Evolutionary conservation across 2,888 invertebrate genomes (phyloP), one percentile per base, ranked within the genome.

Genomic region (Lycia hirtaria): DNA sequence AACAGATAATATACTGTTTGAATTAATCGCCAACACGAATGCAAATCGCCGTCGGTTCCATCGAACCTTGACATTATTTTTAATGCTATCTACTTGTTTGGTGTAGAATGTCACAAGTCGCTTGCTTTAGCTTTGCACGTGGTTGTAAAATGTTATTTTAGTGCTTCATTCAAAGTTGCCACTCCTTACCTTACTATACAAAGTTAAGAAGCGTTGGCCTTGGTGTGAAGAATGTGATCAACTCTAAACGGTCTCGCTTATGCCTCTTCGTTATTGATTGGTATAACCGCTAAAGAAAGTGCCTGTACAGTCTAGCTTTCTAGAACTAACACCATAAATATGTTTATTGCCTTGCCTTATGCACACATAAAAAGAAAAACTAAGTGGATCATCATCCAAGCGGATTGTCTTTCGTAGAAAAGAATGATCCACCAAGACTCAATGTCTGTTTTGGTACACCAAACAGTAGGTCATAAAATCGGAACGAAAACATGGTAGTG

Each of bases 41-140:
- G 79, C 78, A 77, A 84, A 83, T 81, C 71, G 70, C 62, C 68
- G 65, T 68, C 71, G 58, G 60, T 60, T 62, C 59, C 56, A 64
- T 67, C 60, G 64, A 73, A 71, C 87, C 87, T 84, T 87, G 87
- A 85, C 85, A 87, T 85, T 80, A 76, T 81, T 85, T 80, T 77
- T 69, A 57, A 57, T 37, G 52, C 47, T 57, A 57, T 57, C 52
- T 57, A 48, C 52, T 32, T 53, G 48, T 58, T 58, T 52, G 57
- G 52, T 55, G 56, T 43, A 51, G 44, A 54, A 60, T 57, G 56
- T 57, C 56, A 60, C 56, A 54, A 51, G 53, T 56, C 28, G 52
- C 52, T 57, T 45, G 14, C n/a, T 50, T 54, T 50, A 59, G 22
- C 41, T 59, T 59, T 54, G 49, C 50, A 51, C 41, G 15, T 50